Evolutionary conservation across 2,113 vertebrate genomes (phyloP).

Genomic region (Alexandromys fortis): DNA sequence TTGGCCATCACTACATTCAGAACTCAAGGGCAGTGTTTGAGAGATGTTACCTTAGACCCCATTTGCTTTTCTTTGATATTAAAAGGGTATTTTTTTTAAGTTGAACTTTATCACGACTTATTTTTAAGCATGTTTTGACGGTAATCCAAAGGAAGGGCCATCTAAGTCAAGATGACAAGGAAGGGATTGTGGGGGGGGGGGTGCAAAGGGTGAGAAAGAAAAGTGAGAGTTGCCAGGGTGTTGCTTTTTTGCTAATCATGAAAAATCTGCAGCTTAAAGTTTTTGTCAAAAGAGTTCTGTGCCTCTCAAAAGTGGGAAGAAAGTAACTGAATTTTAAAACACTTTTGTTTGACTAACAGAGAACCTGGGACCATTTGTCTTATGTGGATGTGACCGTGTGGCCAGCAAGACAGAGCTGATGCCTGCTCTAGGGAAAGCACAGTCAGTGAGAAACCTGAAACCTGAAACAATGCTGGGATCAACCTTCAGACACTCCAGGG

Average conservation of each 20-base stretch:
- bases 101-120: background rate
- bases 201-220: background rate
- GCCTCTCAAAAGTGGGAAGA: background rate
- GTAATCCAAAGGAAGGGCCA: background rate
- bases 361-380: slow-evolving; percentile 37
- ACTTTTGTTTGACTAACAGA: background rate
- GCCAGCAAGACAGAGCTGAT: slow-evolving; percentile 6
- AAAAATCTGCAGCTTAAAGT: background rate
- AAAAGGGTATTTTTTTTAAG: background rate
- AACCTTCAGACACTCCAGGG: slow-evolving; percentile 41
- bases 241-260: background rate
- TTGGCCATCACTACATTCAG: background rate
- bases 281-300: background rate
- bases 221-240: background rate
- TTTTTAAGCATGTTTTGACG: background rate
- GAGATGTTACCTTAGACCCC: background rate
- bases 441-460: slow-evolving; percentile 55
- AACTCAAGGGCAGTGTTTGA: background rate
- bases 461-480: background rate
- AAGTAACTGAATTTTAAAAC: slow-evolving; percentile 27
- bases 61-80: background rate
- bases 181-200: background rate
- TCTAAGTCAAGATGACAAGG: background rate
- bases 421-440: slow-evolving; percentile 25
- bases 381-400: background rate